Percentiles rank a stretch among this genome's conserved stretches.
These are phyloP conservation scores for Ploceus nigricollis DNA, from an alignment of 2,113 vertebrate species.

Conservation along the genomic window DNA sequence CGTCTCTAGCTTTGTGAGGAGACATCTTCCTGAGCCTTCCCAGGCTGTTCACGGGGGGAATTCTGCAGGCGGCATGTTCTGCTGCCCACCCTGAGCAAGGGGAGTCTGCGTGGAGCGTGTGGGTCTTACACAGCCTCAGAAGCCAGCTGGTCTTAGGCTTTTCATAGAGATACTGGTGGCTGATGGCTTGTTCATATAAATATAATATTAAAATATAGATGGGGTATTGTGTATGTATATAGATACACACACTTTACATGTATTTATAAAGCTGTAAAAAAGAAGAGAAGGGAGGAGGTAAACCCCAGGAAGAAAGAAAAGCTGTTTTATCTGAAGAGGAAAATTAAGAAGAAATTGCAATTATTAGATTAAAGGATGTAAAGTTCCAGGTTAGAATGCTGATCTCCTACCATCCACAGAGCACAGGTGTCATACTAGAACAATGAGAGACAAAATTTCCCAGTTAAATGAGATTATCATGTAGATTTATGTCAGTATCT, in stretches of 20 bases:
- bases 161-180: neutral
- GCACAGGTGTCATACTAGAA: neutral
- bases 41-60: neutral
- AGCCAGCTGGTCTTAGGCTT: neutral
- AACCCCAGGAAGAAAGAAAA: neutral
- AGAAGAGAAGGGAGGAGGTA: too few relatives aligned
- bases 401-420: neutral
- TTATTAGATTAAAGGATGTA: neutral
- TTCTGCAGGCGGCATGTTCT: accelerated
- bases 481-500: neutral
- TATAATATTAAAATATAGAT: accelerated
- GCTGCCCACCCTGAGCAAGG: neutral
- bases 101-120: neutral
- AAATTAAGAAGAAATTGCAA: neutral
- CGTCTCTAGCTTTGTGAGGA: neutral
- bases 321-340: neutral
- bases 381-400: neutral
- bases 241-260: accelerated
- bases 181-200: neutral
- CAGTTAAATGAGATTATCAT: neutral
- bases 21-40: neutral
- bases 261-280: accelerated
- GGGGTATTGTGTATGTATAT: accelerated
- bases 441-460: neutral
- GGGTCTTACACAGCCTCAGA: neutral